phyloP scores from a whole-genome alignment of 2,888 invertebrate genomes.

The Trissoscelio sp. region DNA sequence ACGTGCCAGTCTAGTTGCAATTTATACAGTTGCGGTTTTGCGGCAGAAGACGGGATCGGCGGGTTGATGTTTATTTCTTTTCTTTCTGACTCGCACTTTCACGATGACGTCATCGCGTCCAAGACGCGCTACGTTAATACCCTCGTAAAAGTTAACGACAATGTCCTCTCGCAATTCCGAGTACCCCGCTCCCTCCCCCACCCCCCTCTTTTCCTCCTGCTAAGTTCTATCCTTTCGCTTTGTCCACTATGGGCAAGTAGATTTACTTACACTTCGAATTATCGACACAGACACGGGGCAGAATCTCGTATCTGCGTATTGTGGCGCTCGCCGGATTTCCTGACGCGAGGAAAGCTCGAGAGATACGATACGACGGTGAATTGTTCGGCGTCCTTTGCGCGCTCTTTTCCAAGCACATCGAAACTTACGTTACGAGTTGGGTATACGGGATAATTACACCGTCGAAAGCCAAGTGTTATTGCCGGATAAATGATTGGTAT shows the following conservation, averaged over 20 bases:
- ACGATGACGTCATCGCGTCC: slow-evolving; percentile 80
- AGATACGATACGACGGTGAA: slow-evolving; percentile 55
- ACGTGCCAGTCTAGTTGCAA: slow-evolving; percentile 48
- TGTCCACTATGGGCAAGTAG: slow-evolving; percentile 40
- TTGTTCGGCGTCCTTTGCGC: slow-evolving; percentile 61
- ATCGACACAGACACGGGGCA: slow-evolving; percentile 81
- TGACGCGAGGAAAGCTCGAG: slow-evolving; percentile 46
- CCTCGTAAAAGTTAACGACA: slow-evolving; percentile 83
- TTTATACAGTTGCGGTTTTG: slow-evolving; percentile 63
- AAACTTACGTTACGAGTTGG: slow-evolving; percentile 59
- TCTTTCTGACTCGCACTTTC: slow-evolving; percentile 72
- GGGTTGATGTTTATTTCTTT: slow-evolving; percentile 71
- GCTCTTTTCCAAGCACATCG: slow-evolving; percentile 38
- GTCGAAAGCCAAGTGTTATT: slow-evolving; percentile 61
- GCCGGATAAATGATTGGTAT: slow-evolving; percentile 55
- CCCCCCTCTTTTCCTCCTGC: slow-evolving; percentile 4
- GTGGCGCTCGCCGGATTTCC: slow-evolving; percentile 67
- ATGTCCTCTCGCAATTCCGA: slow-evolving; percentile 81
- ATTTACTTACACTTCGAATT: slow-evolving; percentile 76
- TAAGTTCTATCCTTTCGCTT: slow-evolving; percentile 18
- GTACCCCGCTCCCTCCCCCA: background rate
- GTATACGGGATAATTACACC: slow-evolving; percentile 63
- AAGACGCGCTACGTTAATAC: slow-evolving; percentile 82
- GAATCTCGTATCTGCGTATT: slow-evolving; percentile 73
- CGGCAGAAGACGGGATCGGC: slow-evolving; percentile 66